A percentile compares a stretch with the other conserved stretches of the same genome.
Conservation (phyloP, 2,888 invertebrate genomes). For the Pristionchus entomophagus region DNA sequence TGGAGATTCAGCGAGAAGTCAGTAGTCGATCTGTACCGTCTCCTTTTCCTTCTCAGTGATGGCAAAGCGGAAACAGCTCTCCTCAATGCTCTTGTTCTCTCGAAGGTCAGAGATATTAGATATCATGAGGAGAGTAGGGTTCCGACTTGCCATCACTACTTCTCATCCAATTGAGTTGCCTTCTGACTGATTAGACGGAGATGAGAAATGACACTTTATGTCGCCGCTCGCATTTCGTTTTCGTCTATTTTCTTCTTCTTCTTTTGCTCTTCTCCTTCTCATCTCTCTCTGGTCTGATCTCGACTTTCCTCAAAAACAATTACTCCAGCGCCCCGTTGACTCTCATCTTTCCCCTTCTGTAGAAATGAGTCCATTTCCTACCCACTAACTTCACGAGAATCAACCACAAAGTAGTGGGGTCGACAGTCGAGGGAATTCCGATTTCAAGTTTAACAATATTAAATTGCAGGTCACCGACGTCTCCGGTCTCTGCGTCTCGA, state of each 20-base stretch:
- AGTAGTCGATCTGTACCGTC: background rate
- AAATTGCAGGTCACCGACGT: constrained; percentile 75
- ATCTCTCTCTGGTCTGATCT: constrained; percentile 15
- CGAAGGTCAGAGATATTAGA: no score
- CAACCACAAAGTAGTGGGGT: background rate
- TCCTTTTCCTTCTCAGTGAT: background rate
- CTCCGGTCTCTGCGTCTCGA: constrained; percentile 75
- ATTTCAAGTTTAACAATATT: no score
- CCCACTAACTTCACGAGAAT: background rate
- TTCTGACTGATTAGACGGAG: constrained; percentile 8
- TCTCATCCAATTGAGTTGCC: constrained; percentile 24
- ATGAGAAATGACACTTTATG: constrained; percentile 40
- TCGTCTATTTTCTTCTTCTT: background rate
- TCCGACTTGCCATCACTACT: no score
- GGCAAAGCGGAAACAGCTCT: no score
- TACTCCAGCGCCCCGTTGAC: constrained; percentile 24
- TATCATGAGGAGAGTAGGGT: no score
- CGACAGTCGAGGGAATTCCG: background rate
- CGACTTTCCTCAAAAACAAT: constrained; percentile 45
- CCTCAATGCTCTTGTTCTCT: no score
- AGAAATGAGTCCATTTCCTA: constrained; percentile 42
- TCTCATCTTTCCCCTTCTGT: constrained; percentile 19
- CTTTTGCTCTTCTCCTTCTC: background rate
- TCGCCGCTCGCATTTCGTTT: constrained; percentile 26
- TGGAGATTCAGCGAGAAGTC: constrained; percentile 75